phyloP scores from a whole-genome alignment of 2,797 vertebrate species.

The Pteronotus mesoamericanus region DNA sequence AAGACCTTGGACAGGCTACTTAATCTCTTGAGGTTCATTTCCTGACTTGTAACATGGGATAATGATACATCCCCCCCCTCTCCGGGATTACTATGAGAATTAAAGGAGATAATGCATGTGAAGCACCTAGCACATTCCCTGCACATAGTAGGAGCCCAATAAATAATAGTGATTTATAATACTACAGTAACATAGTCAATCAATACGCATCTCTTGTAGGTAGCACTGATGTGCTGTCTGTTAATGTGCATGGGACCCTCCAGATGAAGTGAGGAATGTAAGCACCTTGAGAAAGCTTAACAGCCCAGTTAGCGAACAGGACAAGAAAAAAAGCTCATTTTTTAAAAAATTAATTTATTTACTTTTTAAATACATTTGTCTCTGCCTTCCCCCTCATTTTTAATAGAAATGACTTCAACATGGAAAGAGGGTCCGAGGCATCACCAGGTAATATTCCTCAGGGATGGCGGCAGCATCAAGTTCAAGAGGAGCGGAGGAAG shows the following conservation, averaged over 20 bases:
- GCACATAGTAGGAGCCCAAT: not conserved
- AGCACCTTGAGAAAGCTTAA: not conserved
- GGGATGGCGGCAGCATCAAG: not conserved
- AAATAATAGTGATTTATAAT: not conserved
- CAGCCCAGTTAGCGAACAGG: not conserved
- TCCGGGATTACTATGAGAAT: not conserved
- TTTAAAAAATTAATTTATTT: too few relatives aligned
- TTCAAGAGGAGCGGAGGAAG: not conserved
- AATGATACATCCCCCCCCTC: rapidly evolving
- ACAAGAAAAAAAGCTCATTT: not conserved
- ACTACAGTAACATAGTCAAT: not conserved
- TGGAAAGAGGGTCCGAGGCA: not conserved
- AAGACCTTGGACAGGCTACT: not conserved
- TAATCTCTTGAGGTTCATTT: not conserved
- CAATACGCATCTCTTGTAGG: not conserved
- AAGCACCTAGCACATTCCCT: not conserved
- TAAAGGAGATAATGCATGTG: not conserved
- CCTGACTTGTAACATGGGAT: not conserved
- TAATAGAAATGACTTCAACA: not conserved
- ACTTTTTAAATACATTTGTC: too few relatives aligned
- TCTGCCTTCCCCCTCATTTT: too few relatives aligned
- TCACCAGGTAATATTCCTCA: not conserved
- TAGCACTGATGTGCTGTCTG: not conserved
- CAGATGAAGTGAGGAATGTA: not conserved
- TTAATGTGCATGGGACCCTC: not conserved